phyloP scores from a whole-genome alignment of 2,888 invertebrate genomes.

The Unio pictorum region DNA sequence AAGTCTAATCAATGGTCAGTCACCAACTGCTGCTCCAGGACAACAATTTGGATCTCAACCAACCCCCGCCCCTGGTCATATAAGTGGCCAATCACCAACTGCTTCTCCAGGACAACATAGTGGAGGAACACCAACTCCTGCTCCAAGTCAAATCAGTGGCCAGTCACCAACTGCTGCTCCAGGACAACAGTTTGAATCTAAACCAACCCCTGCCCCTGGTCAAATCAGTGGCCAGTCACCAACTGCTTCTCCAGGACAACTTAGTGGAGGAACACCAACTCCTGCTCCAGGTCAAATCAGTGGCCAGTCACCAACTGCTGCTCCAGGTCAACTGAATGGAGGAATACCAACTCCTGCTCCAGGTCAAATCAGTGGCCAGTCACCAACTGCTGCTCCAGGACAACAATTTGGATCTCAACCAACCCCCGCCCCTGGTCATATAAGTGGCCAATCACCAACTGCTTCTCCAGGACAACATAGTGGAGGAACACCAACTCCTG shows the following conservation, averaged over 20 bases:
- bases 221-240: too few relatives aligned
- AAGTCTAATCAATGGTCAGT: background rate
- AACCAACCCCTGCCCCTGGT: conserved; percentile 1
- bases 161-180: conserved; percentile 3
- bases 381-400: conserved; percentile 25
- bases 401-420: conserved; percentile 17
- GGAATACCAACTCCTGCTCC: too few relatives aligned
- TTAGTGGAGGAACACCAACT: background rate
- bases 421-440: conserved; percentile 20
- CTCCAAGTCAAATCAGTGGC: conserved; percentile 1
- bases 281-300: too few relatives aligned
- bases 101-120: conserved; percentile 3
- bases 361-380: conserved; percentile 11
- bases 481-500: too few relatives aligned
- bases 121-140: conserved; percentile 17
- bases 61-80: conserved; percentile 5
- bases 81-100: conserved; percentile 5
- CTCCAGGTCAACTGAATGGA: too few relatives aligned
- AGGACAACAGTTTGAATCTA: background rate
- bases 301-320: too few relatives aligned
- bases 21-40: conserved; percentile 9
- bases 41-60: background rate
- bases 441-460: conserved; percentile 21
- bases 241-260: conserved; percentile 16
- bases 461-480: too few relatives aligned